Conservation (phyloP, 2,797 vertebrate genomes). For the Lindbergichthys nudifrons region DNA sequence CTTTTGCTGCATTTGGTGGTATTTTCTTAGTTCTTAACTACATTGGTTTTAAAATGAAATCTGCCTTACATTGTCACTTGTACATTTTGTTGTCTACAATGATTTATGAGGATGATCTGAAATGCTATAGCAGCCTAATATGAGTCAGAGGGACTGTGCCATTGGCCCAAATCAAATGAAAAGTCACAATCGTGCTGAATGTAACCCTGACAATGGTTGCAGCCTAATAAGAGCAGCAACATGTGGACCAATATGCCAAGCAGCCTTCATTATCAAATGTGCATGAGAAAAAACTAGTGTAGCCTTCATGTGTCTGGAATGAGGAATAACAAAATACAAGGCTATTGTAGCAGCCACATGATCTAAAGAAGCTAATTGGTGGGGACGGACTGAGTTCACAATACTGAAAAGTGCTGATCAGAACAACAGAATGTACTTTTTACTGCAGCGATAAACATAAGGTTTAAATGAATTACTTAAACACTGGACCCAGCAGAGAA, state of each 20-base stretch:
- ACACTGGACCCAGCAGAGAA: constrained; percentile 33
- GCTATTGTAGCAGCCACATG: constrained; percentile 63
- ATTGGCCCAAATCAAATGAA: constrained; percentile 56
- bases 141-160: constrained; percentile 50
- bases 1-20: constrained; percentile 49
- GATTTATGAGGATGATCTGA: constrained; percentile 61
- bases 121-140: constrained; percentile 69
- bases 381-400: constrained; percentile 55
- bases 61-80: constrained; percentile 34
- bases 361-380: constrained; percentile 52
- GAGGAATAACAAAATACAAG: constrained; percentile 53
- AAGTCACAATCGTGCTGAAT: constrained; percentile 46
- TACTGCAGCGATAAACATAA: constrained; percentile 53
- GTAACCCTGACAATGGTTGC: constrained; percentile 48
- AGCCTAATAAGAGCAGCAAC: constrained; percentile 68
- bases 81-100: constrained; percentile 12
- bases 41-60: constrained; percentile 38
- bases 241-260: constrained; percentile 63
- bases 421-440: constrained; percentile 65
- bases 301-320: constrained; percentile 44
- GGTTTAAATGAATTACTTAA: constrained; percentile 24
- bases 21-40: constrained; percentile 37
- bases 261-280: constrained; percentile 72
- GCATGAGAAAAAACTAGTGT: constrained; percentile 54
- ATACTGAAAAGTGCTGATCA: constrained; percentile 63